phyloP scores from a whole-genome alignment of 23 tunicate genomes.

The Ciona savignyi region DNA sequence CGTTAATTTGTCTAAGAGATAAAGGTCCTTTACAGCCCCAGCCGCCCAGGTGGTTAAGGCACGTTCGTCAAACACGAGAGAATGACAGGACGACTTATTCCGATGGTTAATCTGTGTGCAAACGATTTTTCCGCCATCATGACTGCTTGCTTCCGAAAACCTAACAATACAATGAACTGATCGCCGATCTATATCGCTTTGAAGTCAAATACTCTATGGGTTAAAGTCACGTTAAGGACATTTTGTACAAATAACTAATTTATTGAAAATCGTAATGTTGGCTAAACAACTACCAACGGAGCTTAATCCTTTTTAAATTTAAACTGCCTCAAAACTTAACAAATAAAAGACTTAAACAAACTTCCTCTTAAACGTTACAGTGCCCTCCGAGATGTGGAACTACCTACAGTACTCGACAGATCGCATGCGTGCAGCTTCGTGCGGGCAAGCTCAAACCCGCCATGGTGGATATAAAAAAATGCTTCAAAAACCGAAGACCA shows the following conservation, averaged over 20 bases:
- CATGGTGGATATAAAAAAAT: background rate
- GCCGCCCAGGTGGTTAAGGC: background rate
- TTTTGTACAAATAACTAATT: background rate
- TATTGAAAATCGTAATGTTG: too few relatives aligned
- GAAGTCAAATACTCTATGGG: background rate
- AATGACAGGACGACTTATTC: background rate
- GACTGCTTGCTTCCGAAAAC: background rate
- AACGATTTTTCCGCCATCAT: background rate
- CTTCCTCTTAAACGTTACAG: constrained; percentile 15
- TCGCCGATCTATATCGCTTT: background rate
- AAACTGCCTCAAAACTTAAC: background rate
- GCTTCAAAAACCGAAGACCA: constrained; percentile 15
- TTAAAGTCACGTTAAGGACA: background rate
- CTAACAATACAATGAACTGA: background rate
- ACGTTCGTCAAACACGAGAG: background rate
- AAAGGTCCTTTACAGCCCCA: background rate
- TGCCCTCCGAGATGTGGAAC: constrained; percentile 42
- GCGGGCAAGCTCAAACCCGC: constrained; percentile 15
- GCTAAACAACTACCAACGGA: background rate
- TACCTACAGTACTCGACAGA: constrained; percentile 4
- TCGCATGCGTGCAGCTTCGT: constrained; percentile 8
- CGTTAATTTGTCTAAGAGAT: background rate
- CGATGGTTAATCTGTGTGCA: background rate
- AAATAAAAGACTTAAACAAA: background rate
- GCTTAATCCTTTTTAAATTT: background rate